phyloP scores from a whole-genome alignment of 2,888 invertebrate genomes.

The Lasioglossum malachurum region DNA sequence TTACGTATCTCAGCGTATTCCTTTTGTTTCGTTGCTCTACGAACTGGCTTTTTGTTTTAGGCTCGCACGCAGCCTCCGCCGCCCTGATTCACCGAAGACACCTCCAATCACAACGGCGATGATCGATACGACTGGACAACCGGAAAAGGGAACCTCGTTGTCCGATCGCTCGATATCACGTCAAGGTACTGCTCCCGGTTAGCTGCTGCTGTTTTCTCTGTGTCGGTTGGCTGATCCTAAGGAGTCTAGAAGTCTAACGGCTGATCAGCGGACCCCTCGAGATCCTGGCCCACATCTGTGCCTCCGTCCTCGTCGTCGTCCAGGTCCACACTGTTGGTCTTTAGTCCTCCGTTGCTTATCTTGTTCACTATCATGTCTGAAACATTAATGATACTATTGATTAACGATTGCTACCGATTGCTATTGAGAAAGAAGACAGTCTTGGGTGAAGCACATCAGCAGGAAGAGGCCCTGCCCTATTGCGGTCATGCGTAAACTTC shows the following conservation, averaged over 20 bases:
- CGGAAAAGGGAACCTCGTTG: constrained; percentile 18
- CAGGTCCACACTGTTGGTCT: constrained; percentile 87
- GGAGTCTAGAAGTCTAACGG: constrained; percentile 89
- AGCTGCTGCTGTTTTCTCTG: constrained; percentile 29
- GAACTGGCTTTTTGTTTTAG: constrained; percentile 48
- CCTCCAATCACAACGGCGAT: constrained; percentile 78
- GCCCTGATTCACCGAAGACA: constrained; percentile 64
- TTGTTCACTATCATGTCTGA: constrained; percentile 85
- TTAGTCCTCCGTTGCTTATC: constrained; percentile 84
- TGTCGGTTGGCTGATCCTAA: constrained; percentile 30
- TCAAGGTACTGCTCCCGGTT: constrained; percentile 54
- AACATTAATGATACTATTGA: constrained; percentile 12
- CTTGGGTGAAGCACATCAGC: neutral
- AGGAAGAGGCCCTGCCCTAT: neutral
- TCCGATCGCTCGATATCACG: constrained; percentile 45
- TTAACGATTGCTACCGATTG: neutral
- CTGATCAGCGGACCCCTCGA: constrained; percentile 92
- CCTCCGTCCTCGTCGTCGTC: constrained; percentile 92
- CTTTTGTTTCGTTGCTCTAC: constrained; percentile 58
- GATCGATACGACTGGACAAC: constrained; percentile 59
- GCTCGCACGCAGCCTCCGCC: constrained; percentile 48
- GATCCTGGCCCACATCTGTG: constrained; percentile 88
- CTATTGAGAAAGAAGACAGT: neutral
- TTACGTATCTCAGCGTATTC: constrained; percentile 23
- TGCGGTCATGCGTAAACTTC: too few relatives aligned